phyloP scores from a whole-genome alignment of 2,113 vertebrate genomes.

The Lycocorax pyrrhopterus region DNA sequence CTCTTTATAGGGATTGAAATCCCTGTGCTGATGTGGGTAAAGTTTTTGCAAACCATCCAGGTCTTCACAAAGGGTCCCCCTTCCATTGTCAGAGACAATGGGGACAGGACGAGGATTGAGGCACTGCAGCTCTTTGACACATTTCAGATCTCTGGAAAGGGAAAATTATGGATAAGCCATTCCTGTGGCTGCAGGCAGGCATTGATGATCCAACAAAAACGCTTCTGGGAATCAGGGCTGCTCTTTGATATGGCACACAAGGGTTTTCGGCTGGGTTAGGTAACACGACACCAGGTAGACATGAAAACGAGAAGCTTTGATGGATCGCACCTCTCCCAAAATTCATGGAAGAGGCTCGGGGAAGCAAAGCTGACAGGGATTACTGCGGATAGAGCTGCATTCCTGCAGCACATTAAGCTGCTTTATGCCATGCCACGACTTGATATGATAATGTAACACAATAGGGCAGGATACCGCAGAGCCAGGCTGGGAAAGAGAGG shows the following conservation, averaged over 20 bases:
- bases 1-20: neutral
- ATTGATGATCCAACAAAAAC: neutral
- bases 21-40: neutral
- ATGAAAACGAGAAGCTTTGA: conserved; percentile 37
- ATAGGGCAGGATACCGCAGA: neutral
- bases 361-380: conserved; percentile 35
- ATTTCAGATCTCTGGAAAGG: neutral
- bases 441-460: neutral
- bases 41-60: neutral
- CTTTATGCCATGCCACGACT: conserved; percentile 14
- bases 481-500: neutral
- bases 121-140: neutral
- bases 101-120: neutral
- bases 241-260: neutral
- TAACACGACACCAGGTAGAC: neutral
- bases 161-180: neutral
- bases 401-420: conserved; percentile 28
- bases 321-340: neutral
- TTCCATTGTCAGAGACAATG: neutral
- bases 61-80: neutral
- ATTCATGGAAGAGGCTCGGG: neutral
- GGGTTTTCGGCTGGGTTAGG: neutral
- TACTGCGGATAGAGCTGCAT: neutral
- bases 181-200: neutral
- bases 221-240: neutral